These are phyloP conservation scores for Pseudonaja textilis DNA, from an alignment of 2,113 vertebrate genomes.

Conservation along the genomic window DNA sequence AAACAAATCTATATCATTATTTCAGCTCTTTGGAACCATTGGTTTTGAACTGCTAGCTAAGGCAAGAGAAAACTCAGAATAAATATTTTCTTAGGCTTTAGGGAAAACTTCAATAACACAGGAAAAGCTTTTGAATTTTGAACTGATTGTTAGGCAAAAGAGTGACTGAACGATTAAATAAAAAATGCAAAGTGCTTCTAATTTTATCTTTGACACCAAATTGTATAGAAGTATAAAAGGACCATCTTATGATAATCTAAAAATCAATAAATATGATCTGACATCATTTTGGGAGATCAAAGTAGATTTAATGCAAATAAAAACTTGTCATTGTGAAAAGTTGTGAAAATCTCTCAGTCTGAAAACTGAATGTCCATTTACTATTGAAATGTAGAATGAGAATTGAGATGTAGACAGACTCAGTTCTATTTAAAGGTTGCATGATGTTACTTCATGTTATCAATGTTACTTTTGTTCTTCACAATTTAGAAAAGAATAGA, in stretches of 20 bases:
- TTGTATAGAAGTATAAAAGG: neutral
- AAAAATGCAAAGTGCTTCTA: neutral
- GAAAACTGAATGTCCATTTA: neutral
- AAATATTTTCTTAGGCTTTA: neutral
- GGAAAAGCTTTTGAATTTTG: neutral
- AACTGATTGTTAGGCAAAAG: neutral
- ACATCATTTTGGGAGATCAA: neutral
- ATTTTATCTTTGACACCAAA: neutral
- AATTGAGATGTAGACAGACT: neutral
- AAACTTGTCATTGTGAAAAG: neutral
- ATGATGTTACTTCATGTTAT: neutral
- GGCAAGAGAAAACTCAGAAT: neutral
- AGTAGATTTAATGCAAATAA: neutral
- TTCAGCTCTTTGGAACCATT: neutral
- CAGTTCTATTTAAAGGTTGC: neutral
- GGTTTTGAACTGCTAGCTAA: neutral
- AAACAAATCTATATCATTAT: neutral
- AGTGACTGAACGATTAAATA: neutral
- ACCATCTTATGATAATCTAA: neutral
- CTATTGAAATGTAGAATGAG: neutral
- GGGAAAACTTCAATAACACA: neutral
- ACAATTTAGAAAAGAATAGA: neutral
- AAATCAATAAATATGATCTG: neutral
- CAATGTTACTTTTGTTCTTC: neutral
- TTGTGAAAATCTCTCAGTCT: neutral